Base-by-base conservation (phyloP, 2,888 invertebrate genomes). In the Drosophila mayaguana region DNA sequence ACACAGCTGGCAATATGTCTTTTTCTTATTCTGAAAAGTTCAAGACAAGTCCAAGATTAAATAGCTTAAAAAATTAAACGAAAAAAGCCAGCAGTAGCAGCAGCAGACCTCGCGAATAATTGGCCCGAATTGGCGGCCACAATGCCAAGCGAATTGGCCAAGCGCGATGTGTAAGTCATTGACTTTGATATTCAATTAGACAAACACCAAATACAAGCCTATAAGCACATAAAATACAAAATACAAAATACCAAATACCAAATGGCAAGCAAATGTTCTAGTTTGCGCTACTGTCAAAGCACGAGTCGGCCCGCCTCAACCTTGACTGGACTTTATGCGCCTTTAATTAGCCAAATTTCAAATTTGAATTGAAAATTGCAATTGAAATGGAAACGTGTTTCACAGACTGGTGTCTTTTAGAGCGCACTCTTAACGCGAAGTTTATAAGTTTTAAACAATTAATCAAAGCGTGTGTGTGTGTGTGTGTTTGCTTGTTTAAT, bases 151-250 rank as follows among this genome's bases (percentile, higher is more conserved):
- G 64, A 79, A 69, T 89, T 90, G 89, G 81, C 85, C 69, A 67
- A 78, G 72, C 69, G 72, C 65, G 66, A 71, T 86, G 81, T 87
- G 90, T 84, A 90, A 86, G 90, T 86, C 86, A 86, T 86, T 86
- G 86, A 86, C 90, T 90, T 86, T 86, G 90, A 86, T 90, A 73
- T 90, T 90, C 85, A 87, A 90, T 83, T 89, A 81, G 84, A 75
- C 72, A 83, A 87, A 87, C 63, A 60, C 60, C 86, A 76, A 78
- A 38, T 12, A 54, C 54, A 28, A 28, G 8, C 7, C 7, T 8
- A 28, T 7, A 28, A 8, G 8, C 8, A 28, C 28, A 28, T 7
- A 38, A 22, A 38, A 11, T 8, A 53, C 34, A 4, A 53, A 38
- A 12, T 5, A 32, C 50, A 0, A 51, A 34, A 53, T 6, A 38